Conservation (phyloP, 2,113 vertebrate species). For the Willisornis vidua region DNA sequence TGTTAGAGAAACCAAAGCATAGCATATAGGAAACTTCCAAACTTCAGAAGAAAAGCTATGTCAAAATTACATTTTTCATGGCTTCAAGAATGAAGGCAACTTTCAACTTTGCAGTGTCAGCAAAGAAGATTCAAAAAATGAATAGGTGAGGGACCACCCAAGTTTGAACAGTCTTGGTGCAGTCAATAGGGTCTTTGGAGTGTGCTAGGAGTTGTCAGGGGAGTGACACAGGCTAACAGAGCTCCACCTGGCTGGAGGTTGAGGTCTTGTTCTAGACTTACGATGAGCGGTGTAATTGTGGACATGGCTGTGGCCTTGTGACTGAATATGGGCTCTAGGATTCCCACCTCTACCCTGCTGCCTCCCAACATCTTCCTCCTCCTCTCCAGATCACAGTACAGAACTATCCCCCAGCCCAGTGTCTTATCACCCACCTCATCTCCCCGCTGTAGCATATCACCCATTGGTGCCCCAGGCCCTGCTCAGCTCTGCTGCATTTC, state of each 20-base stretch:
- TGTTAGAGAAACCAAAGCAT: background rate
- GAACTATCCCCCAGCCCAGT: background rate
- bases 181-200: background rate
- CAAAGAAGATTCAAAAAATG: background rate
- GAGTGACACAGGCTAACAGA: background rate
- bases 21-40: background rate
- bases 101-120: background rate
- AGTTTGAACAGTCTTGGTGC: background rate
- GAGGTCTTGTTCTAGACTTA: background rate
- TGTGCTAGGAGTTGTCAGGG: background rate
- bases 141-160: background rate
- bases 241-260: background rate
- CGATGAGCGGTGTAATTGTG: background rate
- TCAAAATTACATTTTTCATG: background rate
- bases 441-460: background rate
- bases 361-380: background rate
- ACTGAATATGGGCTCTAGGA: background rate
- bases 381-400: background rate
- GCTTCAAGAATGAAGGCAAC: background rate
- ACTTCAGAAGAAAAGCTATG: background rate
- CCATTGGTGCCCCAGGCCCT: background rate
- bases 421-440: background rate
- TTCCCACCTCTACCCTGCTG: background rate
- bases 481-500: background rate
- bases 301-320: background rate